phyloP scores from a whole-genome alignment of 2,888 invertebrate genomes.

The Diplazon laetatorius region DNA sequence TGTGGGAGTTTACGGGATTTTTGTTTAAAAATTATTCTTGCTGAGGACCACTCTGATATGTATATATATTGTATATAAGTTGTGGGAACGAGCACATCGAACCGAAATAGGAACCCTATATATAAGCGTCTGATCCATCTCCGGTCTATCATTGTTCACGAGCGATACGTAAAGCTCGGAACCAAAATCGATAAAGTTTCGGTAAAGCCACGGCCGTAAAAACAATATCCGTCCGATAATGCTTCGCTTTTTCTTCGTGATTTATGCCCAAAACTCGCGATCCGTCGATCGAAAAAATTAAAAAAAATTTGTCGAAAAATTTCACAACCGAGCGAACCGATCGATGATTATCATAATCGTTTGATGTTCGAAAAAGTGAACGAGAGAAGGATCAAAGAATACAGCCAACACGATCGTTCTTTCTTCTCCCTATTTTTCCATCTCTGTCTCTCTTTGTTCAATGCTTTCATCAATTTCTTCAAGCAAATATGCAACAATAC shows the following conservation, averaged over 20 bases:
- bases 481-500: too few relatives aligned
- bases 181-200: neutral
- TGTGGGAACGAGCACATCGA: constrained; percentile 39
- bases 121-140: constrained; percentile 49
- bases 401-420: too few relatives aligned
- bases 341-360: too few relatives aligned
- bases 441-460: too few relatives aligned
- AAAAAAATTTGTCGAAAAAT: too few relatives aligned
- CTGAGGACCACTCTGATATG: constrained; percentile 39
- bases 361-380: too few relatives aligned
- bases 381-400: too few relatives aligned
- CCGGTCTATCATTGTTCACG: constrained; percentile 47
- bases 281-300: neutral
- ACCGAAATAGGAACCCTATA: constrained; percentile 52
- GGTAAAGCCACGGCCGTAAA: constrained; percentile 3
- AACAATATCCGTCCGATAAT: constrained; percentile 22
- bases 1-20: too few relatives aligned
- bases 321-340: neutral
- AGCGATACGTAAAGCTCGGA: constrained; percentile 36
- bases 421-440: too few relatives aligned
- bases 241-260: neutral
- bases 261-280: constrained; percentile 3
- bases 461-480: too few relatives aligned
- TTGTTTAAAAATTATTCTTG: too few relatives aligned
- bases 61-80: constrained; percentile 44